Conservation (phyloP, 2,797 vertebrate genomes). For the Strix occidentalis region DNA sequence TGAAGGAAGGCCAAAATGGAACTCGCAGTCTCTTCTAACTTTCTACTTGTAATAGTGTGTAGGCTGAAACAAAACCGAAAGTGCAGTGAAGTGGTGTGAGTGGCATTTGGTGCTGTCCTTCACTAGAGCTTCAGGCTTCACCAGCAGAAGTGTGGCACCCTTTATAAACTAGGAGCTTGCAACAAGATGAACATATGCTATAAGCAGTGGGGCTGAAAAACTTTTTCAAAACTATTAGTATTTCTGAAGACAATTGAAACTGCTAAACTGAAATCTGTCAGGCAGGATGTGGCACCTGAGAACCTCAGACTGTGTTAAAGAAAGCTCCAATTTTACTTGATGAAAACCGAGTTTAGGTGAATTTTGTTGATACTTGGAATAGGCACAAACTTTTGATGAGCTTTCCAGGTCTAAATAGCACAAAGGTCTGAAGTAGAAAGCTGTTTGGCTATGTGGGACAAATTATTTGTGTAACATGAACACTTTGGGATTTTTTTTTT, state of each 20-base stretch:
- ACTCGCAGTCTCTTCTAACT: not conserved
- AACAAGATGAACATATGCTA: not conserved
- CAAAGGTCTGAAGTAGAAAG: not conserved
- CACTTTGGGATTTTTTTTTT: not conserved
- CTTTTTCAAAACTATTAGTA: not conserved
- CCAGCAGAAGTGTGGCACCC: not conserved
- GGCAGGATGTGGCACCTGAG: not conserved
- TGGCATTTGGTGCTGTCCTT: not conserved
- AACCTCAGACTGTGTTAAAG: not conserved
- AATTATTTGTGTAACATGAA: not conserved
- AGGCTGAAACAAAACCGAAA: not conserved
- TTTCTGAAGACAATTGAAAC: not conserved
- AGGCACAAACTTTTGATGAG: not conserved
- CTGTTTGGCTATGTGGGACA: not conserved
- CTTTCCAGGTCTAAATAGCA: not conserved
- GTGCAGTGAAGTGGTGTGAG: not conserved
- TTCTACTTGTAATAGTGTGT: not conserved
- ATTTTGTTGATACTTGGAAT: not conserved
- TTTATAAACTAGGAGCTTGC: not conserved
- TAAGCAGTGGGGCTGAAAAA: not conserved
- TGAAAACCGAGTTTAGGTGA: not conserved
- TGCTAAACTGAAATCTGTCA: not conserved
- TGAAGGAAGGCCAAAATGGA: not conserved
- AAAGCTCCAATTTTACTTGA: not conserved
- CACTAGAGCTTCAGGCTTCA: not conserved